Base-by-base conservation (phyloP, 1,140 invertebrate genomes). In the Aphis gossypii region DNA sequence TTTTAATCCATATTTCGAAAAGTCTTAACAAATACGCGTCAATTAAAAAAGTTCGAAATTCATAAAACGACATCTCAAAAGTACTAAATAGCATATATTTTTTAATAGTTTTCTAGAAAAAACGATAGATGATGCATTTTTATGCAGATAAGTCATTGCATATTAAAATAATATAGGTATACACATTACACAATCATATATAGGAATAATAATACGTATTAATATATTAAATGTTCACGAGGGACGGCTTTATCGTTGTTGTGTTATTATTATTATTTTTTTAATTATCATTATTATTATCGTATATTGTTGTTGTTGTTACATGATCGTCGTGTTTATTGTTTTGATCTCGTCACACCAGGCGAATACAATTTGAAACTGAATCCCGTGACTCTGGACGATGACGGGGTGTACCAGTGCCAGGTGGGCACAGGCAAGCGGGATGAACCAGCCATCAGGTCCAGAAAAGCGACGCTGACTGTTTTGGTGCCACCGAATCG, bases 371-470 rank as follows among this genome's bases (percentile, higher is more conserved):
- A 97, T 5, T 95, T 98, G 95, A 97, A 98, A 95, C 98, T 99
- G 94, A 97, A 97, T 94, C 98, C 98, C 2, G 97, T 98, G 44
- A 97, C 97, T 95, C 95, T 99, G 94, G 98, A 98, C 94, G 98
- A 99, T 95, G 98, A 99, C 94, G 98, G 97, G 25, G 96, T 96
- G 94, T 99, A 98, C 95, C 97, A 98, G 95, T 99, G 98, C 95
- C 98, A 99, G 96, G 98, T 98, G 35, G 96, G 96, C 95, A 97
- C 97, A 93, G 96, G 97, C 94, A 96, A 97, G 94, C 95, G 95
- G 95, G 97, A 97, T 94, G 96, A 97, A 94, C 96, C 97, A 25
- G 97, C 97, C 86, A 97, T 98, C 93, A 96, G 98, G 94, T 98
- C 98, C 82, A 96, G 97, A 94, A 98, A 97, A 95, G 98, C 98